Evolutionary conservation across 1,140 invertebrate species (phyloP).

Genomic region (Leptinotarsa defecta): DNA sequence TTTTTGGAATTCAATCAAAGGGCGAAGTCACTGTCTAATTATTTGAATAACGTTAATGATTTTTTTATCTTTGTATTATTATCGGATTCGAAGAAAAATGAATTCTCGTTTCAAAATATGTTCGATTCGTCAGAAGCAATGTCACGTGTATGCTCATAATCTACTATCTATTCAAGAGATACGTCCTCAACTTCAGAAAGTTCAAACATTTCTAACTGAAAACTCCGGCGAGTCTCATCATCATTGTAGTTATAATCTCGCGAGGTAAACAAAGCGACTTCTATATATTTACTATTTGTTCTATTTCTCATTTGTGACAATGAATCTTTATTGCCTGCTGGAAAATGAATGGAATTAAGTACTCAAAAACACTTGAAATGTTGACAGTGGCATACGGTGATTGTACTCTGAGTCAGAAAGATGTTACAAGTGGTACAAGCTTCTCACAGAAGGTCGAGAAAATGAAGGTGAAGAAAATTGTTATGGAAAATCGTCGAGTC

Average conservation of each 20-base stretch:
- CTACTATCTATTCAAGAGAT: slow-evolving; percentile 47
- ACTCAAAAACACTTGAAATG: no score
- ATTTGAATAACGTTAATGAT: neutral
- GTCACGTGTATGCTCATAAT: slow-evolving; percentile 48
- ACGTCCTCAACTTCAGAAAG: slow-evolving; percentile 42
- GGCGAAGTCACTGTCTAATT: neutral
- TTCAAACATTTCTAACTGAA: slow-evolving; percentile 40
- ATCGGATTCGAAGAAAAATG: neutral
- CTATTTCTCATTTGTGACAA: neutral
- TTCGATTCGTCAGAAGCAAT: neutral
- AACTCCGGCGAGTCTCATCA: slow-evolving; percentile 36
- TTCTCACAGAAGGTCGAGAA: no score
- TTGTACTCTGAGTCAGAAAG: no score
- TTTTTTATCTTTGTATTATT: neutral
- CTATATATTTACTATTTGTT: neutral
- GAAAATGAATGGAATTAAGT: no score
- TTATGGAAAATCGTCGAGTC: no score
- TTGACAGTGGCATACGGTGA: no score
- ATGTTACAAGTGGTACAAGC: no score
- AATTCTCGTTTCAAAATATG: neutral
- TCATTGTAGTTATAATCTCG: no score
- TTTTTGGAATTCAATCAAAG: no score
- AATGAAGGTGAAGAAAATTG: no score
- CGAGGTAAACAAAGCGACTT: neutral
- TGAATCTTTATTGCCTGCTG: neutral